Conservation (phyloP, 1,140 invertebrate species). For the Brachionus asplanchnoidis region DNA sequence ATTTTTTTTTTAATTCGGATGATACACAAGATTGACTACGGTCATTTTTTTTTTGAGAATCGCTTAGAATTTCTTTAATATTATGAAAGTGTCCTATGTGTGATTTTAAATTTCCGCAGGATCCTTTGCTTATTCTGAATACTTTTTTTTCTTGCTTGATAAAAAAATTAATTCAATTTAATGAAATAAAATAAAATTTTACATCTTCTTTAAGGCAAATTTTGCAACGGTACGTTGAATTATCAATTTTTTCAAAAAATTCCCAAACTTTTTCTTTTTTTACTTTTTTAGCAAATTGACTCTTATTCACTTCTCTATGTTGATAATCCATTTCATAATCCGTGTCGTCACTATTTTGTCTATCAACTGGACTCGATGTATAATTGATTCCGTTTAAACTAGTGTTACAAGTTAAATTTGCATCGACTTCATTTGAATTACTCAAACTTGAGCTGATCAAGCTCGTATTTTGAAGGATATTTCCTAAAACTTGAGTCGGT, state of each 20-base stretch:
- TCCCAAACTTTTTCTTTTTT: background rate
- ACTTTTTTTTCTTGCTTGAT: background rate
- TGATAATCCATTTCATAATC: background rate
- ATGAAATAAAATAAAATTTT: background rate
- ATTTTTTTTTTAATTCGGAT: background rate
- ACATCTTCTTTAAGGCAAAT: background rate
- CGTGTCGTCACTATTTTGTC: background rate
- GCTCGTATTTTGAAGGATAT: background rate
- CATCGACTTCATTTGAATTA: background rate
- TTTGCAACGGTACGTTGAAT: background rate
- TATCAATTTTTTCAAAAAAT: background rate
- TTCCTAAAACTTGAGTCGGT: background rate
- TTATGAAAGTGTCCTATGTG: background rate
- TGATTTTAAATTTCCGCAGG: background rate
- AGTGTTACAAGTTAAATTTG: background rate
- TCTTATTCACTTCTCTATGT: background rate
- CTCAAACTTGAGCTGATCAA: background rate
- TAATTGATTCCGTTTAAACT: background rate
- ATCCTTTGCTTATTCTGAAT: background rate
- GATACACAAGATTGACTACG: background rate
- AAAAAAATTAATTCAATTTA: background rate
- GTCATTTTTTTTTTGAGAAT: background rate
- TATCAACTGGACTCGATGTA: background rate
- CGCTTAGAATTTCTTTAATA: background rate
- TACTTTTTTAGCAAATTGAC: background rate